Evolutionary conservation across 1,140 invertebrate genomes (phyloP).

Genomic region (Cotesia glomerata): DNA sequence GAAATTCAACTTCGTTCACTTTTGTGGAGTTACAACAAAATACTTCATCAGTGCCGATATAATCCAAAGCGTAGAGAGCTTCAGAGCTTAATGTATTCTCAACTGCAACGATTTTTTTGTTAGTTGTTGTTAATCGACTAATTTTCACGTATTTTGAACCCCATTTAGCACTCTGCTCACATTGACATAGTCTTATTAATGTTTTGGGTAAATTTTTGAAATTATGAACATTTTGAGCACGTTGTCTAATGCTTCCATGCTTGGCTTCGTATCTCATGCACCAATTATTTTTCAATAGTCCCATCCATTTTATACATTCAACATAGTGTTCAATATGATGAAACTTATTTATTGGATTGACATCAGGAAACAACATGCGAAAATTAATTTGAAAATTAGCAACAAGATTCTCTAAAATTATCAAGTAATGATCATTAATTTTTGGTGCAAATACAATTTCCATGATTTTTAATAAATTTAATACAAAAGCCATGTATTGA

Average conservation of each 20-base stretch:
- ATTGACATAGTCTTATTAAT: background rate
- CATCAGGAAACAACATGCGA: background rate
- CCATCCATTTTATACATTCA: constrained; percentile 20
- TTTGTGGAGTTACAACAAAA: background rate
- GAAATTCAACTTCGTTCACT: background rate
- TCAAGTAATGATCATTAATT: constrained; percentile 20
- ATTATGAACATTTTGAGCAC: background rate
- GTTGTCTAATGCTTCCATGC: constrained; percentile 28
- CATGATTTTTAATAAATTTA: constrained; percentile 40
- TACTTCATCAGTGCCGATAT: background rate
- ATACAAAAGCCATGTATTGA: constrained; percentile 35
- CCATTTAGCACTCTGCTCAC: background rate
- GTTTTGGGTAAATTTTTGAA: constrained; percentile 1
- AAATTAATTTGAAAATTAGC: constrained; percentile 22
- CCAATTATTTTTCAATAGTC: constrained; percentile 26
- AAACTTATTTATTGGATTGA: constrained; percentile 22
- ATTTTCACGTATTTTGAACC: background rate
- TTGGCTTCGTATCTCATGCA: constrained; percentile 33
- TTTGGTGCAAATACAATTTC: constrained; percentile 44
- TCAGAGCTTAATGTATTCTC: background rate
- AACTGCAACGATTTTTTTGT: background rate
- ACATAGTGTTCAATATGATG: constrained; percentile 31
- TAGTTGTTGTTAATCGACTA: background rate
- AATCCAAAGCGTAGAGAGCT: background rate
- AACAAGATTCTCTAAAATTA: constrained; percentile 22